Conservation (phyloP, 2,797 vertebrate species). For the Acropternis orthonyx region DNA sequence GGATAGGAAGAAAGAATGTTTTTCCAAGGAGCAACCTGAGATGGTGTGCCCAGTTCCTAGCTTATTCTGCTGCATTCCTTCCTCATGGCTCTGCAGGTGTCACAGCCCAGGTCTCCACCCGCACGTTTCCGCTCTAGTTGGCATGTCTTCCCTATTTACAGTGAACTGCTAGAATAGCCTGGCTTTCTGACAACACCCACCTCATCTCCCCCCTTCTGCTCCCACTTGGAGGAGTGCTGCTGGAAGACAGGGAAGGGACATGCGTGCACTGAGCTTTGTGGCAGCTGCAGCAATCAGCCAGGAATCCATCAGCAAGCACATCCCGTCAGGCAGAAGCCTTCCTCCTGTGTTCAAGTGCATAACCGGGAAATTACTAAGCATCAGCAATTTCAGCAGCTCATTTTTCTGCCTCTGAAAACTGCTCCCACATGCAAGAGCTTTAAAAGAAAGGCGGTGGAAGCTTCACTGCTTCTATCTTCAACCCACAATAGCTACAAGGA, state of each 20-base stretch:
- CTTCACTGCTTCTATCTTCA: not conserved
- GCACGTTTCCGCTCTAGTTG: constrained; percentile 1
- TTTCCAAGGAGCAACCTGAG: not conserved
- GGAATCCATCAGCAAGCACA: not conserved
- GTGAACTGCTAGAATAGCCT: not conserved
- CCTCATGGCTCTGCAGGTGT: not conserved
- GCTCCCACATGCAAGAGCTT: not conserved
- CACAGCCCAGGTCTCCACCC: not conserved
- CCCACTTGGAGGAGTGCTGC: not conserved
- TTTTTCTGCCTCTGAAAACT: not conserved
- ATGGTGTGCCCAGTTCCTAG: not conserved
- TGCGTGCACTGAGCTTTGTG: not conserved
- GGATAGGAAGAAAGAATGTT: not conserved
- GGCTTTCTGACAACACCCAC: not conserved
- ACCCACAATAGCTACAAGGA: not conserved
- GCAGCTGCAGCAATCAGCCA: not conserved
- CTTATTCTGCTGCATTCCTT: not conserved
- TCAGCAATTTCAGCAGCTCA: constrained; percentile 27
- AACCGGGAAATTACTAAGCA: not conserved
- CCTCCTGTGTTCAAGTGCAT: not conserved
- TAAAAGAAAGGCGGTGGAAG: constrained; percentile 5
- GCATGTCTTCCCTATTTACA: not conserved
- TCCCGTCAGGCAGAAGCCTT: not conserved
- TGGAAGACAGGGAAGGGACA: not conserved
- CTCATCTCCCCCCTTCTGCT: not conserved